Conservation (phyloP, 2,113 vertebrate species). For the Zosterops borbonicus region DNA sequence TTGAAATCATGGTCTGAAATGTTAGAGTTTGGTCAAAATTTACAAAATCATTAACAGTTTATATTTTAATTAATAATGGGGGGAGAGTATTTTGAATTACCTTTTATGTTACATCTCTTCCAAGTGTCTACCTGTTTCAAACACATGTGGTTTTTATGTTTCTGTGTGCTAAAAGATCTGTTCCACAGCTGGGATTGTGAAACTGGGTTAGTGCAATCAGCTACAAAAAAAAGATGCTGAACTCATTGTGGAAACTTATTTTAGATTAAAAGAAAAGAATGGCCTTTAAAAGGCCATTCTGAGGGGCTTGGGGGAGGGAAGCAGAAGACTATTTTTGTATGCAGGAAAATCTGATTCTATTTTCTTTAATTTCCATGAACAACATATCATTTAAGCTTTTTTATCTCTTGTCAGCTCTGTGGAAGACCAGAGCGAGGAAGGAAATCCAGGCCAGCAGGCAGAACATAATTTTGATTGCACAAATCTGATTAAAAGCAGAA, state of each 20-base stretch:
- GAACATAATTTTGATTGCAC: neutral
- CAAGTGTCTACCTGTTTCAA: neutral
- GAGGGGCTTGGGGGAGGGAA: neutral
- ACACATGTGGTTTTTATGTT: neutral
- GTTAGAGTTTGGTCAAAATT: neutral
- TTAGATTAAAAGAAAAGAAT: neutral
- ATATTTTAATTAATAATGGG: neutral
- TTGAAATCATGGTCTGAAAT: neutral
- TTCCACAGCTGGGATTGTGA: neutral
- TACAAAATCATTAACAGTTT: neutral
- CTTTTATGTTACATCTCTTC: neutral
- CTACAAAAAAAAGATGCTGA: neutral
- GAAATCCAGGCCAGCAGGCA: neutral
- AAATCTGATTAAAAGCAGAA: conserved; percentile 12
- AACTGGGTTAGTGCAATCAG: neutral
- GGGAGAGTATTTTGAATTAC: neutral
- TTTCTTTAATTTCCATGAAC: conserved; percentile 3
- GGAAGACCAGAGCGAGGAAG: neutral
- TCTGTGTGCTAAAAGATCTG: neutral
- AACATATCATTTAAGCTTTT: neutral
- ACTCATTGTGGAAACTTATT: neutral
- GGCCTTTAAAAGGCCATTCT: neutral
- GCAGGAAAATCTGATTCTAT: neutral
- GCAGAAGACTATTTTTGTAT: neutral
- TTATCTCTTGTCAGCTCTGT: neutral